These are phyloP conservation scores for Coccyzus lansbergi DNA, from an alignment of 2,797 vertebrate genomes.

Conservation along the genomic window DNA sequence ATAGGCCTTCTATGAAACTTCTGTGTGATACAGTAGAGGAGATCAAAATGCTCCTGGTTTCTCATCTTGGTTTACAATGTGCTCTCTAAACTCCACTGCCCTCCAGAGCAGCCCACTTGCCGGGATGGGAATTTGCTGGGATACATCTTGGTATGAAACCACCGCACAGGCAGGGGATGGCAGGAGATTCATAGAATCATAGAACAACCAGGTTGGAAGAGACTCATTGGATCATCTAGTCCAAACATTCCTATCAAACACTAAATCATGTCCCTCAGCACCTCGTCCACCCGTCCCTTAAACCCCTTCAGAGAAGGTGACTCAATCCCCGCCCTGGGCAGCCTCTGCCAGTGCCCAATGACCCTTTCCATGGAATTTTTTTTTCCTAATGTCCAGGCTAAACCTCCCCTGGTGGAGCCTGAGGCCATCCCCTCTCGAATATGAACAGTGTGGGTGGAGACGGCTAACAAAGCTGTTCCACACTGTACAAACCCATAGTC, in stretches of 20 bases:
- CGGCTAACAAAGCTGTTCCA: background rate
- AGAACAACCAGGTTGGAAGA: no score
- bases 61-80: background rate
- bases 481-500: background rate
- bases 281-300: no score
- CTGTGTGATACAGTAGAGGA: background rate
- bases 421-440: no score
- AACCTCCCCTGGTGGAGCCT: no score
- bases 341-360: no score
- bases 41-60: background rate
- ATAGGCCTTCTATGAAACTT: background rate
- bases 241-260: no score
- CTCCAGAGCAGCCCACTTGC: background rate
- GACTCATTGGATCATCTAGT: no score
- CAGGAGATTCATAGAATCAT: background rate
- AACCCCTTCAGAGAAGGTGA: no score
- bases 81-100: background rate
- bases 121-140: background rate
- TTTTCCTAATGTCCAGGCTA: no score
- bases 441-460: background rate
- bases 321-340: no score
- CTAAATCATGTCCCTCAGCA: no score
- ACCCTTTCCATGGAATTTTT: no score
- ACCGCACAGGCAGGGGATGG: accelerated
- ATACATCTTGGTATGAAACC: background rate